Evolutionary conservation across 2,113 vertebrate genomes (phyloP), one percentile per base, ranked within the genome.

Genomic region (Channa maculata): DNA sequence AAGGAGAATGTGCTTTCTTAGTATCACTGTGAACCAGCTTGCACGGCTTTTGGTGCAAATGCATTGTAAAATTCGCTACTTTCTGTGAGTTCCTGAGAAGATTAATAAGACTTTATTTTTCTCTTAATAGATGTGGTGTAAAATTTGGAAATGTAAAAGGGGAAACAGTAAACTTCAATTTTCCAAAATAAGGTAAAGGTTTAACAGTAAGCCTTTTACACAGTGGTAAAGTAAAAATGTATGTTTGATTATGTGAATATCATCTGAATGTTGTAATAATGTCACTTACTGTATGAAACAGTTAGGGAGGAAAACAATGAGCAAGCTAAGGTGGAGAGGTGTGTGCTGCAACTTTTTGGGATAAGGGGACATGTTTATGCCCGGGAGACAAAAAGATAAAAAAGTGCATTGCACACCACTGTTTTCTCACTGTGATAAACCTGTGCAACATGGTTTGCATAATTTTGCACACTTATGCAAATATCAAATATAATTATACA

Each of bases 391-490:
- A 14, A 53, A 61, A 57, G 37, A 53, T 75, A 49, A 67, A 49
- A 49, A 73, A 57, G 57, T 60, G 38, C 39, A 71, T 14, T 10
- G 13, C 2, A 8, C 15, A 67, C 52, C 8, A 6, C 50, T 84
- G 41, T 54, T 52, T 45, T 49, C 63, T 54, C 43, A 7, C 49
- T 43, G 38, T 51, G 60, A 74, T 61, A 53, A 77, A 81, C 61
- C 75, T 82, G 83, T 66, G 79, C 58, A 86, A 78, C 63, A 7
- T 2, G 66, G 73, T 84, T 78, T 79, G 77, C 67, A 81, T 83
- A 65, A 71, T 75, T 71, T 64, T 59, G 39, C 57, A 43, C 61
- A n/a, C 3, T 50, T 62, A 61, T 65, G 79, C 64, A 66, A 77
- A 72, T 4, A 48, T 63, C 70, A 45, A 77, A 72, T 4, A 48